Conservation (phyloP, 2,113 vertebrate species). For the Centropristis striata region DNA sequence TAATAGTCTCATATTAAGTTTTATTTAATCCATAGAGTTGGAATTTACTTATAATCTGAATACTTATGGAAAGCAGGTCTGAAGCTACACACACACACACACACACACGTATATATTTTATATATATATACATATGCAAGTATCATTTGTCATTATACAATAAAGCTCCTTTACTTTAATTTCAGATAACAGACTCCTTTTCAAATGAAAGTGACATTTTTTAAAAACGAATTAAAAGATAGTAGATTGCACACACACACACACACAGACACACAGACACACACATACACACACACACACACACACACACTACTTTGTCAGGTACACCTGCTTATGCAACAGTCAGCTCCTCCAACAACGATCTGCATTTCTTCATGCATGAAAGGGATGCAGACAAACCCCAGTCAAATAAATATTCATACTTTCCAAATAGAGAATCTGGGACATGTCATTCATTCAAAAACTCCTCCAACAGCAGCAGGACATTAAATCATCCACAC, state of each 20-base stretch:
- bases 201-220: background rate
- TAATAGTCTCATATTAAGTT: too few species aligned
- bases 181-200: background rate
- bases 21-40: background rate
- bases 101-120: background rate
- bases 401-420: background rate
- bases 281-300: background rate
- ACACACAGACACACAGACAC: background rate
- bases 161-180: background rate
- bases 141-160: background rate
- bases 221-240: background rate
- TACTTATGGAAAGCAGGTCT: background rate
- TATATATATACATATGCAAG: too few species aligned
- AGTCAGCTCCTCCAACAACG: background rate
- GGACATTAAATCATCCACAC: background rate
- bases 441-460: background rate
- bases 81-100: background rate
- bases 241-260: background rate
- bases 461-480: background rate
- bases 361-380: background rate
- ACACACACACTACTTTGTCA: background rate
- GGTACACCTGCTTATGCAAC: background rate
- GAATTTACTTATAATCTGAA: background rate
- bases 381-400: background rate
- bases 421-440: background rate